Base-by-base conservation (phyloP, 1,140 invertebrate species). In the Hylyphantes graminicola region DNA sequence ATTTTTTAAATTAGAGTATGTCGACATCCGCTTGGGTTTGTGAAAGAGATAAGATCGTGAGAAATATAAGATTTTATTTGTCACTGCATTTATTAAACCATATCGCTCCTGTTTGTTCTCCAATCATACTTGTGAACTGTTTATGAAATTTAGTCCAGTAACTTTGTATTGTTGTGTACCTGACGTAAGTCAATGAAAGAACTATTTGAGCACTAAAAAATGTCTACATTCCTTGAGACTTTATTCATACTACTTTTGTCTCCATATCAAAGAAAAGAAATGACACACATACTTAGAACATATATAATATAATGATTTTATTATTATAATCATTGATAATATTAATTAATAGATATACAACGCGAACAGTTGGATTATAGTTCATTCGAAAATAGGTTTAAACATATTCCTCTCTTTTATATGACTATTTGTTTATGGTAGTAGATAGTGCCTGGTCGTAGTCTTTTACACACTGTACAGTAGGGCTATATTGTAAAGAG, bases 71-170 rank as follows among this genome's bases (percentile, higher is more conserved):
- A 61, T 74, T 82, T 82, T 82, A 70, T 82, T 82, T 82, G 75
- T 82, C 80, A 82, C 61, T 82, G 80, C 80, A 82, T 82, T 82
- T 82, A 82, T 74, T 82, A 57, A 82, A 82, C 80, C 80, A 82
- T 82, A 82, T 82, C 80, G 80, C 80, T 82, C 68, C 57, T 74
- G 57, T 74, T 68, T 81, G 55, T 81, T 81, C 68, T 82, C n/a
- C 80, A 74, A 72, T 65, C 70, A 72, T 73, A 73, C 55, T 81
- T 81, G 67, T 81, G 68, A 81, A 81, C 67, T 72, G 79, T 81
- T 80, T 78, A 78, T 80, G 77, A 80, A 68, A 80, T 80, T 80
- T 81, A 73, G 79, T 81, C 70, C 80, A 74, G 80, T 82, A 61
- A 82, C 80, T 82, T 81, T 82, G 59, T 82, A 82, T 82, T 73